phyloP scores from a whole-genome alignment of 2,113 vertebrate species.

The Platysternon megacephalum region DNA sequence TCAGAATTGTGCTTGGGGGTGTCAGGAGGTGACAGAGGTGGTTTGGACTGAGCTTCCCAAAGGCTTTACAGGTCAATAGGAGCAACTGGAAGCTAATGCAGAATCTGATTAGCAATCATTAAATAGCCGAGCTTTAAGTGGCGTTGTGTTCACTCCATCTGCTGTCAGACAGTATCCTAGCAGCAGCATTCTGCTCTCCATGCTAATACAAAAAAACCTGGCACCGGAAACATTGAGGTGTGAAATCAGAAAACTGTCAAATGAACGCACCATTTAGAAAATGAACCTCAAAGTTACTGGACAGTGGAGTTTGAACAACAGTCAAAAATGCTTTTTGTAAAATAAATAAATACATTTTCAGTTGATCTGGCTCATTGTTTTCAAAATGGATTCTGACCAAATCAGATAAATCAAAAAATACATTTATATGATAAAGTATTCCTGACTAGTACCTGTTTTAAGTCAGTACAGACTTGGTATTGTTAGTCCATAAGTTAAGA shows the following conservation, averaged over 20 bases:
- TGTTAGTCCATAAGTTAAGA: not conserved
- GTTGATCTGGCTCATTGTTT: not conserved
- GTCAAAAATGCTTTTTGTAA: not conserved
- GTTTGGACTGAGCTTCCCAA: not conserved
- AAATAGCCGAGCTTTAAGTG: not conserved
- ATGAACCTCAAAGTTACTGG: not conserved
- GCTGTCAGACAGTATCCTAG: not conserved
- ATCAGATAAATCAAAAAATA: not conserved
- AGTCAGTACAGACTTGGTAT: not conserved
- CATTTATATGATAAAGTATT: not conserved
- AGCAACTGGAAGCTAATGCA: not conserved
- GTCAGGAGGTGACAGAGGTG: not conserved
- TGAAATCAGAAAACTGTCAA: not conserved
- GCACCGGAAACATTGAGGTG: not conserved
- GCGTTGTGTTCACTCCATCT: not conserved
- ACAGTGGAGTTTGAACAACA: not conserved
- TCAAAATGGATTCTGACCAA: not conserved
- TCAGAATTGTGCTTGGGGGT: not conserved
- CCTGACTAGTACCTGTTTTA: not conserved
- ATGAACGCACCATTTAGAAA: not conserved
- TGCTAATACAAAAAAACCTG: not conserved
- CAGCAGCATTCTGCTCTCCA: not conserved
- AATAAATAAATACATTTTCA: not conserved
- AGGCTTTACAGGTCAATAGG: not conserved
- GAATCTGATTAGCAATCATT: not conserved